Conservation (phyloP, 1,140 invertebrate species). For the Agrilus planipennis region DNA sequence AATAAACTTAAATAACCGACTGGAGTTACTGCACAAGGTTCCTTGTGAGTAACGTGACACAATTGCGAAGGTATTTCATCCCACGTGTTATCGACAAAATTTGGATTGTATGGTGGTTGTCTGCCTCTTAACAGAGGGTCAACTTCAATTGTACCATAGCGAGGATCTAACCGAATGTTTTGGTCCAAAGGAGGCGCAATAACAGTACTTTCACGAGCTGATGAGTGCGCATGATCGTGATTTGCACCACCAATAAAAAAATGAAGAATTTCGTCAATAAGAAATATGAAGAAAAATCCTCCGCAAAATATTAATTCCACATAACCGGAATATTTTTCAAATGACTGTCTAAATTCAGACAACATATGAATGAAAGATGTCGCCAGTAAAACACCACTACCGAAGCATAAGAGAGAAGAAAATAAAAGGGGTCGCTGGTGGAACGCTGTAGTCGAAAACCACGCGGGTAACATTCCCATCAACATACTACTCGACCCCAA, state of each 20-base stretch:
- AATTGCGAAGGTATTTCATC: constrained; percentile 41
- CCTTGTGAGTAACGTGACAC: constrained; percentile 49
- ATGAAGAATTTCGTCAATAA: constrained; percentile 64
- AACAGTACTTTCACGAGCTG: background rate
- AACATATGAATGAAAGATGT: constrained; percentile 74
- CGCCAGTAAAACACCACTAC: constrained; percentile 72
- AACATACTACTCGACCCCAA: constrained; percentile 56
- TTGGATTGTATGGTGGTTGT: constrained; percentile 20
- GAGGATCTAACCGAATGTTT: background rate
- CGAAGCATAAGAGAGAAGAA: constrained; percentile 63
- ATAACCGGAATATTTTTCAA: constrained; percentile 28
- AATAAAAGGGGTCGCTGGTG: constrained; percentile 44
- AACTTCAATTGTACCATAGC: constrained; percentile 28
- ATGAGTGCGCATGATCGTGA: background rate
- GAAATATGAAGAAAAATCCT: constrained; percentile 70
- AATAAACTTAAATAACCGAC: constrained; percentile 49
- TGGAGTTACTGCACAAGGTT: constrained; percentile 43
- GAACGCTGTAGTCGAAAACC: constrained; percentile 42
- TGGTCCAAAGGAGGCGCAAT: background rate
- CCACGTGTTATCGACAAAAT: constrained; percentile 13
- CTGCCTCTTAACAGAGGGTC: constrained; percentile 16
- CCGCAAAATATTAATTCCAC: constrained; percentile 59
- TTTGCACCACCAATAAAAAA: constrained; percentile 33
- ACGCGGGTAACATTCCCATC: constrained; percentile 51
- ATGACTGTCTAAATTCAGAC: constrained; percentile 49